Evolutionary conservation across 2,113 vertebrate genomes (phyloP).

Genomic region (Echinops telfairi): DNA sequence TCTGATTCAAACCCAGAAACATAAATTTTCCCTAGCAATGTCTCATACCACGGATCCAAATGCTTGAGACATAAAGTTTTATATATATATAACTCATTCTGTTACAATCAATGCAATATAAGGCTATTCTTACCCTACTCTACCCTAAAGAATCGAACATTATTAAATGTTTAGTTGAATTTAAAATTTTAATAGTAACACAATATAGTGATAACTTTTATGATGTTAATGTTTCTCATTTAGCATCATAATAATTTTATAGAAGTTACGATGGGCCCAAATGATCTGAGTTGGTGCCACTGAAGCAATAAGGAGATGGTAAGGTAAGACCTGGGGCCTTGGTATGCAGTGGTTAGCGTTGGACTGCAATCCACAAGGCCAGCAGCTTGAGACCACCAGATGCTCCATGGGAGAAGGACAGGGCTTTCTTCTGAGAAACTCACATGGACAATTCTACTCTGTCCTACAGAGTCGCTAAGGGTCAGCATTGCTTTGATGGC

Average conservation of each 20-base stretch:
- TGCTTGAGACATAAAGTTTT: conserved; percentile 34
- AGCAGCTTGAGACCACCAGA: too few relatives aligned
- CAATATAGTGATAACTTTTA: not conserved
- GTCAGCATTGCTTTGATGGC: too few relatives aligned
- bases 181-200: conserved; percentile 26
- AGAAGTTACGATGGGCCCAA: conserved; percentile 1
- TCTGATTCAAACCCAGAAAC: conserved; percentile 56
- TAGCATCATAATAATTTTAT: not conserved
- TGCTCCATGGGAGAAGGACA: too few relatives aligned
- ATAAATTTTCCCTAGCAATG: conserved; percentile 47
- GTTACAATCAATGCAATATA: too few relatives aligned
- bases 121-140: too few relatives aligned
- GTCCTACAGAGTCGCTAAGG: too few relatives aligned
- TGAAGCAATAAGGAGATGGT: not conserved
- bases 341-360: too few relatives aligned
- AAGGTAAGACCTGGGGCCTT: too few relatives aligned
- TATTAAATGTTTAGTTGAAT: conserved; percentile 44
- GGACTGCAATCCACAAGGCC: too few relatives aligned
- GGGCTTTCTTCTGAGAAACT: too few relatives aligned
- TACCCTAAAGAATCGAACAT: not conserved
- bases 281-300: not conserved
- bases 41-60: conserved; percentile 47
- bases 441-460: too few relatives aligned
- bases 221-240: conserved; percentile 49
- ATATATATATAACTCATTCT: too few relatives aligned